Evolutionary conservation across 2,113 vertebrate genomes (phyloP), one percentile per base, ranked within the genome.

Genomic region (Pelecanus crispus): DNA sequence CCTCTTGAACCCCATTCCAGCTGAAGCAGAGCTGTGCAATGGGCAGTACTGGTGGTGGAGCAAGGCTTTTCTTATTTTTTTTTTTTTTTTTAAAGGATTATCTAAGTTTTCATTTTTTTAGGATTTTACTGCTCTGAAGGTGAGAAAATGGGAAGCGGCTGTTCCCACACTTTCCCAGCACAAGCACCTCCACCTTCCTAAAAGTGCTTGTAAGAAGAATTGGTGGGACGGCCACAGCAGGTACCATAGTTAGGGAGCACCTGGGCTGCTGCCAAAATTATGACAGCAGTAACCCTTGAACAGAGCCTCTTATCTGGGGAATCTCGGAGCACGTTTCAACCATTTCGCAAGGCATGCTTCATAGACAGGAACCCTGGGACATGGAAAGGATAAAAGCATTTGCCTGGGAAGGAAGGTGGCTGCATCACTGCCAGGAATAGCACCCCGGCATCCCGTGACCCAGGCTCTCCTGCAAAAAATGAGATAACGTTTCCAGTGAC

Each of bases 381-480:
- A 59, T 0, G 59, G 50, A 56, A 77, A 90, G 78, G 91, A 84
- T 36, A 85, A 80, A 91, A 80, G 29, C 81, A 16, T 75, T 50
- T 3, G 62, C 81, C 77, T 70, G 94, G 89, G 94, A 90, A 92
- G 87, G 84, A 16, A 91, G n/a, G 86, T 1, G 31, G 81, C 78
- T 40, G 50, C 6, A 78, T 88, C 78, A 61, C 4, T 2, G 92
- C 94, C 94, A 94, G 94, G 89, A 97, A 95, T 95, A 97, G 91
- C 92, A 80, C 31, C 93, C 71, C 1, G 11, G 66, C 5, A 0
- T 91, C 95, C 90, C 25, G 19, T 95, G 95, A 95, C 82, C 88
- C 18, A 1, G 56, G 80, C 55, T 32, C 8, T 65, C 80, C 77
- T 12, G 63, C 56, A 4, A 19, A 50, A 38, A 47, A 38, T 0